Evolutionary conservation across 2,797 vertebrate species (phyloP).

Genomic region (Masticophis lateralis): DNA sequence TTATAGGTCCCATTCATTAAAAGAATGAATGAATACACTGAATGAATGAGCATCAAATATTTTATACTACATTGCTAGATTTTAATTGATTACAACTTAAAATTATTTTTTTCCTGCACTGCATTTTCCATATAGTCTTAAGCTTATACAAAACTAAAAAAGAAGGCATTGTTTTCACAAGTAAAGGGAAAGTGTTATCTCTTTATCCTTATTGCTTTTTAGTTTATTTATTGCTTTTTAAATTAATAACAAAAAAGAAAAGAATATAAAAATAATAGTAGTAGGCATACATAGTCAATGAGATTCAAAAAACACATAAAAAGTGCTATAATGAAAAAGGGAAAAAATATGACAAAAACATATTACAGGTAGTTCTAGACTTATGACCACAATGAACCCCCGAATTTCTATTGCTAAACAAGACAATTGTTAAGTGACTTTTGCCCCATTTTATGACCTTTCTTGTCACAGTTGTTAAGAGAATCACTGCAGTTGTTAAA

Average conservation of each 20-base stretch:
- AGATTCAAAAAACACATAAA: not conserved
- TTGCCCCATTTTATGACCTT: not conserved
- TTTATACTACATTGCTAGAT: not conserved
- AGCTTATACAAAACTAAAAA: not conserved
- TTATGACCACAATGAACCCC: not conserved
- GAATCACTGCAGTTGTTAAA: not conserved
- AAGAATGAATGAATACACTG: not conserved
- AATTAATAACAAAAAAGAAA: not conserved
- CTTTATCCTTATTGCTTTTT: not conserved
- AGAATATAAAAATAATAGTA: not conserved
- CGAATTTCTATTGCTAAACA: not conserved
- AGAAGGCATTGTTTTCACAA: not conserved
- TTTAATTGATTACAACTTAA: not conserved
- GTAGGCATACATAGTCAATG: not conserved
- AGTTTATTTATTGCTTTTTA: not conserved
- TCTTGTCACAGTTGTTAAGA: not conserved
- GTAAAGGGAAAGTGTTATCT: constrained; percentile 15
- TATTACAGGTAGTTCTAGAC: not conserved
- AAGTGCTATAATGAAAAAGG: not conserved
- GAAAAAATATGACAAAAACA: not conserved
- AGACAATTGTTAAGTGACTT: not conserved
- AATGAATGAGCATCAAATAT: not conserved
- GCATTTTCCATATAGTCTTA: not conserved
- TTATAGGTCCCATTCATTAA: not conserved
- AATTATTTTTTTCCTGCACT: not conserved